A percentile compares a stretch with the other conserved stretches of the same genome.
phyloP scores from a whole-genome alignment of 2,113 vertebrate genomes.

The Tupaia chinensis region DNA sequence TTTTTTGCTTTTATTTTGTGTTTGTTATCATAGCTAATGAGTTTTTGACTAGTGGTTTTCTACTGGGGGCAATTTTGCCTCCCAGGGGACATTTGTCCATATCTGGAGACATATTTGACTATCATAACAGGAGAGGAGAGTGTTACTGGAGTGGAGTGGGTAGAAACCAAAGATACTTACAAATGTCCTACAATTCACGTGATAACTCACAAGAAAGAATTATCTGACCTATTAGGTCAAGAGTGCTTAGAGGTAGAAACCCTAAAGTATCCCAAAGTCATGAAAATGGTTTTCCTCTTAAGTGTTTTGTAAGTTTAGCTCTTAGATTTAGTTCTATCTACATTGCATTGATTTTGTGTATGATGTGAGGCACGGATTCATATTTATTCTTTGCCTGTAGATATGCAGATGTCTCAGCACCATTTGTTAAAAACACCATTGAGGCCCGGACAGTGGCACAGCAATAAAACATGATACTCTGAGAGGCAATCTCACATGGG shows the following conservation, averaged over 20 bases:
- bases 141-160: neutral
- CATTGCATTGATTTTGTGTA: neutral
- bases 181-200: neutral
- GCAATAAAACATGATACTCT: too few species aligned
- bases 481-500: too few species aligned
- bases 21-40: neutral
- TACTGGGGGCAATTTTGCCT: neutral
- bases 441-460: too few species aligned
- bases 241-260: neutral
- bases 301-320: neutral
- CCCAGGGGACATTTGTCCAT: neutral
- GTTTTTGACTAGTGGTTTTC: neutral
- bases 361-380: neutral
- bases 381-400: neutral
- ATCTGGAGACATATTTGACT: neutral
- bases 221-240: neutral
- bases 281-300: neutral
- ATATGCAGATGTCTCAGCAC: neutral
- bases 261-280: neutral
- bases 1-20: slow-evolving; percentile 20
- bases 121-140: neutral
- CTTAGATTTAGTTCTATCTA: neutral
- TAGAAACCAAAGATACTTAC: neutral
- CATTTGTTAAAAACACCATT: neutral
- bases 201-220: neutral